These are phyloP conservation scores for Larimichthys polyactis DNA, from an alignment of 2,113 vertebrate species.

Conservation along the genomic window DNA sequence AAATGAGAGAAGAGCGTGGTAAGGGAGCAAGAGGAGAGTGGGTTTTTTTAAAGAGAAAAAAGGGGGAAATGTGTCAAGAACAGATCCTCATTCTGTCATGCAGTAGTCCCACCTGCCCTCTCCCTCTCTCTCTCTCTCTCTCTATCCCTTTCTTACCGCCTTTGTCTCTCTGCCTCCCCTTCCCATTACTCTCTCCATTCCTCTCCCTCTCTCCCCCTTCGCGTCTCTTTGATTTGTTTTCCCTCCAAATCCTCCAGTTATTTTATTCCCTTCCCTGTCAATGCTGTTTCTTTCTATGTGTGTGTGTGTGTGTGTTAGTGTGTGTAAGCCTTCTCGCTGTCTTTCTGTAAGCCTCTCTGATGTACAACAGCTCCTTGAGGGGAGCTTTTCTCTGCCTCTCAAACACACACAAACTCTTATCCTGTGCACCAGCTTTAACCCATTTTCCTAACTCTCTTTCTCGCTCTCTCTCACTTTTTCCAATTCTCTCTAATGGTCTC, in stretches of 20 bases:
- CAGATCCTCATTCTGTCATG: conserved; percentile 81
- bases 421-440: conserved; percentile 71
- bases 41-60: conserved; percentile 52
- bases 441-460: conserved; percentile 61
- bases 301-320: conserved; percentile 41
- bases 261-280: conserved; percentile 81
- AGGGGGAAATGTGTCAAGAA: conserved; percentile 72
- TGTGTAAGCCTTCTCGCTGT: conserved; percentile 60
- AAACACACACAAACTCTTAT: conserved; percentile 51
- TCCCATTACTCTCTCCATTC: conserved; percentile 24
- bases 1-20: conserved; percentile 33
- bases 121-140: conserved; percentile 14
- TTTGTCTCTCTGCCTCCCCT: conserved; percentile 60
- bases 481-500: conserved; percentile 65
- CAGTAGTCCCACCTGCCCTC: conserved; percentile 74
- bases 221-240: conserved; percentile 81
- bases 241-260: conserved; percentile 80
- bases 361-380: conserved; percentile 80
- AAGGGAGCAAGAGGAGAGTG: conserved; percentile 31
- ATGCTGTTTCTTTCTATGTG: conserved; percentile 45
- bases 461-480: conserved; percentile 37
- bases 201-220: conserved; percentile 50
- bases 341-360: conserved; percentile 78
- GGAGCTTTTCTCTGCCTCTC: conserved; percentile 70
- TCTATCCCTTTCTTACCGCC: conserved; percentile 6